phyloP scores from a whole-genome alignment of 2,888 invertebrate species.

The Nemurella pictetii region DNA sequence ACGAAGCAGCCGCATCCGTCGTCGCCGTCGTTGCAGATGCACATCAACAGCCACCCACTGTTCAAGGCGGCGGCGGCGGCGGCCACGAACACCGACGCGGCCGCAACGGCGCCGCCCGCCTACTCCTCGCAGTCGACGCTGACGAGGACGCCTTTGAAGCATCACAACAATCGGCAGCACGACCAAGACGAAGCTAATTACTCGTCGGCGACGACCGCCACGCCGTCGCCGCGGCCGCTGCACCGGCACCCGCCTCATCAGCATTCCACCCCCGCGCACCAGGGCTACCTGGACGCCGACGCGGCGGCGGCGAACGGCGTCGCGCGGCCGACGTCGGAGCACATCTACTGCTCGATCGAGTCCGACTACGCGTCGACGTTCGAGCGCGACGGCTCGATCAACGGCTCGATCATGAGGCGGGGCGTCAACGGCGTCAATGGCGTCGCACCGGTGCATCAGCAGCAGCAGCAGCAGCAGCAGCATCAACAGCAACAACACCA shows the following conservation, averaged over 20 bases:
- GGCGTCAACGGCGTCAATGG: conserved; percentile 32
- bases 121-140: conserved; percentile 53
- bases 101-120: conserved; percentile 55
- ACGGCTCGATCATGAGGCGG: conserved; percentile 40
- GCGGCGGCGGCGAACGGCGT: conserved; percentile 58
- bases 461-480: conserved; percentile 44
- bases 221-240: conserved; percentile 61
- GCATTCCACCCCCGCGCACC: conserved; percentile 50
- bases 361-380: conserved; percentile 80
- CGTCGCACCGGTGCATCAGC: conserved; percentile 44
- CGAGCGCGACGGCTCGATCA: conserved; percentile 58
- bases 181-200: conserved; percentile 63
- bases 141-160: conserved; percentile 43
- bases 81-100: conserved; percentile 36
- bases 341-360: conserved; percentile 88
- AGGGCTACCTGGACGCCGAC: conserved; percentile 49
- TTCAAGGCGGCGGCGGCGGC: conserved; percentile 49
- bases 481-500: conserved; percentile 46
- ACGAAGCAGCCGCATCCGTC: conserved; percentile 45
- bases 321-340: conserved; percentile 75
- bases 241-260: conserved; percentile 36
- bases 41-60: conserved; percentile 48
- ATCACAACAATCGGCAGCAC: conserved; percentile 39
- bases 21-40: conserved; percentile 48
- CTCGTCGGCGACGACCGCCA: conserved; percentile 67